Evolutionary conservation across 1,140 invertebrate genomes (phyloP).

Genomic region (Rhyacophila brunnea): DNA sequence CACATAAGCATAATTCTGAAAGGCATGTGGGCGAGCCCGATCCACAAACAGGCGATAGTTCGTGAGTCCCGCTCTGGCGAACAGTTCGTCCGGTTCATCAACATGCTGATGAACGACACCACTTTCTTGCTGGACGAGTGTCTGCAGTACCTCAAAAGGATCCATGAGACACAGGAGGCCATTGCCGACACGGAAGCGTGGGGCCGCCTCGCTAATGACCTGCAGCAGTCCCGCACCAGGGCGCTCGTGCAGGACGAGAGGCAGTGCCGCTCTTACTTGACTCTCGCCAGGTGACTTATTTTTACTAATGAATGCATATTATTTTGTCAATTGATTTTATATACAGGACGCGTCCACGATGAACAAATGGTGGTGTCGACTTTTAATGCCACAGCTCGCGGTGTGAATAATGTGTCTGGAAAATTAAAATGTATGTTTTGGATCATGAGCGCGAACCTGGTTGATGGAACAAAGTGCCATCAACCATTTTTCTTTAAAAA

Average conservation of each 20-base stretch:
- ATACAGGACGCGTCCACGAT: too few relatives aligned
- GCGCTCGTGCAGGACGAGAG: constrained; percentile 88
- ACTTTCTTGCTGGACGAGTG: constrained; percentile 97
- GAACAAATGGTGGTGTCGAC: too few relatives aligned
- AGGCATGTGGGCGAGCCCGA: constrained; percentile 74
- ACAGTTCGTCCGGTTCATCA: constrained; percentile 97
- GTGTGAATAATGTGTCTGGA: too few relatives aligned
- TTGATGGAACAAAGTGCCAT: too few relatives aligned
- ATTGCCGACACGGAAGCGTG: constrained; percentile 64
- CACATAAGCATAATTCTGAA: constrained; percentile 97
- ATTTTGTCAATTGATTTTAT: too few relatives aligned
- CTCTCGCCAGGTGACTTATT: constrained; percentile 68
- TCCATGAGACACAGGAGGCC: constrained; percentile 89
- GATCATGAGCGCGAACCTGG: too few relatives aligned
- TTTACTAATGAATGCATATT: too few relatives aligned
- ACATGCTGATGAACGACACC: constrained; percentile 99
- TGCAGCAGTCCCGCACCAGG: constrained; percentile 73
- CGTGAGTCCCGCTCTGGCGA: constrained; percentile 82
- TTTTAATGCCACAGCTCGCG: too few relatives aligned
- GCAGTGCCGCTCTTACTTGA: constrained; percentile 93
- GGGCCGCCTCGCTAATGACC: constrained; percentile 65
- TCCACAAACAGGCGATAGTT: constrained; percentile 68
- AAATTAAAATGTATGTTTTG: too few relatives aligned
- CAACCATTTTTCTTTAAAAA: too few relatives aligned
- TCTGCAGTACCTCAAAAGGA: constrained; percentile 89